Conservation (phyloP, 2,113 vertebrate genomes). For the Cygnus atratus region DNA sequence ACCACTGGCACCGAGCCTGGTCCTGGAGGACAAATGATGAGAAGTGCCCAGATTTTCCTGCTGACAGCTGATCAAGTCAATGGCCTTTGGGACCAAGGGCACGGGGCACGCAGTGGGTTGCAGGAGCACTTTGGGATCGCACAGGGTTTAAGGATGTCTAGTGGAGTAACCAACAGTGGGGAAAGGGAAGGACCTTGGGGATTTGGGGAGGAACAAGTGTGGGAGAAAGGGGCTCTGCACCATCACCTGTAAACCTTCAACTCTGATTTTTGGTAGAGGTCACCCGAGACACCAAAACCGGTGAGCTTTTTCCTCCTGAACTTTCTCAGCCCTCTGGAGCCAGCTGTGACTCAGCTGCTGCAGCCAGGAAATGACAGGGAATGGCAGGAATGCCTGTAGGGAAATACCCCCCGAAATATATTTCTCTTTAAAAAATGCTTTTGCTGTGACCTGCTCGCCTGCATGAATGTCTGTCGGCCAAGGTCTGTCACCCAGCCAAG, state of each 20-base stretch:
- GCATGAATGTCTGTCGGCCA: not conserved
- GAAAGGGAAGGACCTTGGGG: too few relatives aligned
- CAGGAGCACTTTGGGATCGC: too few relatives aligned
- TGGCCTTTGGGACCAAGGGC: too few relatives aligned
- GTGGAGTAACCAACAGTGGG: too few relatives aligned
- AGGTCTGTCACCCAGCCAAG: not conserved
- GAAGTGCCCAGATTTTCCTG: too few relatives aligned
- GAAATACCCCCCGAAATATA: not conserved
- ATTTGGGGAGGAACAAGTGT: too few relatives aligned
- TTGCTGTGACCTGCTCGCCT: not conserved
- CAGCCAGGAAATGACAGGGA: slow-evolving; percentile 15
- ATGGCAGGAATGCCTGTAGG: not conserved
- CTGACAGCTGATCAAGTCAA: too few relatives aligned
- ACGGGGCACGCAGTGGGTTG: too few relatives aligned
- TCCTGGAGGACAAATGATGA: too few relatives aligned
- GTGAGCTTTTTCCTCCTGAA: not conserved
- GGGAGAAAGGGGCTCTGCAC: too few relatives aligned
- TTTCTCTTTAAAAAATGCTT: not conserved
- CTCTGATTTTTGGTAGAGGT: not conserved
- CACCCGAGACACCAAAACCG: not conserved
- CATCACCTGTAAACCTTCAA: not conserved
- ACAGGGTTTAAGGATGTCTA: too few relatives aligned
- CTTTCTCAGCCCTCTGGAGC: not conserved
- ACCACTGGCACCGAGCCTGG: too few relatives aligned
- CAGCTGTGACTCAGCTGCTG: slow-evolving; percentile 11